A percentile compares a stretch with the other conserved stretches of the same genome.
Evolutionary conservation across 2,888 invertebrate species (phyloP).

Genomic region (Sinohyriopsis cumingii): DNA sequence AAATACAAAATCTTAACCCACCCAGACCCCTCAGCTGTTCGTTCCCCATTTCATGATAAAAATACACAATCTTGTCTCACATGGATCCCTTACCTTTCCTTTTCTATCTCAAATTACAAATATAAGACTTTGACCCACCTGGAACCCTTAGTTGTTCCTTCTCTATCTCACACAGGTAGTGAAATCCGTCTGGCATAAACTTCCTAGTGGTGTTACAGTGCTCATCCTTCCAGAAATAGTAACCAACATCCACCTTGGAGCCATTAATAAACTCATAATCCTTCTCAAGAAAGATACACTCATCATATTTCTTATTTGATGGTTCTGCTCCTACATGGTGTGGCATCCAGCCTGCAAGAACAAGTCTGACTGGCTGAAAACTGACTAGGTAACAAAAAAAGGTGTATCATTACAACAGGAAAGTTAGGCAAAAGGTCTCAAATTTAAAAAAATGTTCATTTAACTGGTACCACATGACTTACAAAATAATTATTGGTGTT

Average conservation of each 20-base stretch:
- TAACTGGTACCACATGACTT: no score
- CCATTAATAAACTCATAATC: conserved; percentile 36
- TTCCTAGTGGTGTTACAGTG: conserved; percentile 69
- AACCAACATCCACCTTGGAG: conserved; percentile 38
- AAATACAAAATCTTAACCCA: no score
- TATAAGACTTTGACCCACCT: no score
- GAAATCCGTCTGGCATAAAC: conserved; percentile 36
- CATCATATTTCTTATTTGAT: conserved; percentile 34
- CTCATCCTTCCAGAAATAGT: conserved; percentile 69
- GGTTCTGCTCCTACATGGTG: conserved; percentile 43
- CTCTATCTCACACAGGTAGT: conserved; percentile 75
- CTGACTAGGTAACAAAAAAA: neutral
- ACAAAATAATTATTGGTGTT: no score
- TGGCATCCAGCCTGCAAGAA: conserved; percentile 48
- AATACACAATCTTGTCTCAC: no score
- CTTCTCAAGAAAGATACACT: conserved; percentile 53
- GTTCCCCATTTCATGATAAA: no score
- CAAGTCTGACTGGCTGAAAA: no score
- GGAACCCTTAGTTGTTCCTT: conserved; percentile 33
- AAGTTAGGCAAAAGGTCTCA: no score
- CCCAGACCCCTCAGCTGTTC: no score
- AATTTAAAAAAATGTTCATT: no score
- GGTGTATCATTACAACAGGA: neutral
- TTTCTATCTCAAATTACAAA: no score
- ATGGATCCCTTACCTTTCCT: no score